Evolutionary conservation across 2,113 vertebrate genomes (phyloP), one percentile per base, ranked within the genome.

Genomic region (Rousettus leschenaultii): DNA sequence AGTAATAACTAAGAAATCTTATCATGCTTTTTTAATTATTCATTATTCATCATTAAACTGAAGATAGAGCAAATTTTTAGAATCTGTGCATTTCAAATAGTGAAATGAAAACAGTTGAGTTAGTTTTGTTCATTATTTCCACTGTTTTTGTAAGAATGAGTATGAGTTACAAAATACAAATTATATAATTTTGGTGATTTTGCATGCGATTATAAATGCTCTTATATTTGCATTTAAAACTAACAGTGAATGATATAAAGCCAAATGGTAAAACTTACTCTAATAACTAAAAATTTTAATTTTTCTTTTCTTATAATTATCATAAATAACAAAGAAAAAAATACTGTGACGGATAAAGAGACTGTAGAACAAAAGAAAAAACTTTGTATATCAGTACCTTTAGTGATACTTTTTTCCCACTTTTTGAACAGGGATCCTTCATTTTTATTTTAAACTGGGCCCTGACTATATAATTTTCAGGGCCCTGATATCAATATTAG

Each of bases 281-380:
- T 30, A 80, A 51, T 93, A 82, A 86, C 51, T 86, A 40, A 30
- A 38, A 51, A 18, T 1, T 75, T 88, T 51, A 59, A 18, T 79
- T 90, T 70, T 91, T 57, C 16, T 90, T 92, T 73, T 78, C 28
- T 65, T 91, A 51, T 30, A 59, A 74, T 90, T 53, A 77, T 33
- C 43, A 45, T 94, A 75, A 91, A 83, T 79, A 65, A 3, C 8
- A 82, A 95, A 43, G 61, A 66, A 55, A 91, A 91, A 92, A 71
- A 38, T 13, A 24, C 8, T 33, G 13, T 82, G 40, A 43, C 73
- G 66, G 33, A 14, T 1, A 74, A 74, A 35, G 30, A 57, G 13
- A 4, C 5, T 91, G 43, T 2, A 45, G 10, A 74, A 43, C 6
- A 91, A 90, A 96, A 40, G 40, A 80, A 94, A 79, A 92, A 18